phyloP scores from a whole-genome alignment of 2,888 invertebrate species.

The Malthinus flaveolus region DNA sequence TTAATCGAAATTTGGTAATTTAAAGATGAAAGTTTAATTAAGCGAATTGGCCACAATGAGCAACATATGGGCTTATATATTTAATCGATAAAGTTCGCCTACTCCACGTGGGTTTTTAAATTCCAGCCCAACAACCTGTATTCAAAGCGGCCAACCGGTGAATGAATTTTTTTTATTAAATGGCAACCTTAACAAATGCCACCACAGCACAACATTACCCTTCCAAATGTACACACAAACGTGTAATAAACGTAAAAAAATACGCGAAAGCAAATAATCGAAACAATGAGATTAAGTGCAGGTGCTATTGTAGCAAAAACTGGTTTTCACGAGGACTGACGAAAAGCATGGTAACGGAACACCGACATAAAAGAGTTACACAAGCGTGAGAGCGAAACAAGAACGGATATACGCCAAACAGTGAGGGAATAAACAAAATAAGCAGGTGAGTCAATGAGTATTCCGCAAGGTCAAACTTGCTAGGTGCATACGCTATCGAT shows the following conservation, averaged over 20 bases:
- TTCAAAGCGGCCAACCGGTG: too few species aligned
- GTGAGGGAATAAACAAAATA: conserved; percentile 12
- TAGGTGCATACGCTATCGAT: conserved; percentile 23
- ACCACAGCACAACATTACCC: too few species aligned
- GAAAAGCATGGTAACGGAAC: conserved; percentile 23
- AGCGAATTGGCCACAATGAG: too few species aligned
- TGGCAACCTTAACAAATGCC: too few species aligned
- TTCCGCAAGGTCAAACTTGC: conserved; percentile 21
- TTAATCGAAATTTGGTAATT: too few species aligned
- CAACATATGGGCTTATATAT: too few species aligned
- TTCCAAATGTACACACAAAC: too few species aligned
- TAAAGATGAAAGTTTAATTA: too few species aligned
- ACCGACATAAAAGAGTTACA: conserved; percentile 20
- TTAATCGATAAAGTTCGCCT: too few species aligned
- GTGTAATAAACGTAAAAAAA: conserved; percentile 1
- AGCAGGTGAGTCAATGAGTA: conserved; percentile 25
- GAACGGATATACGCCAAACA: conserved; percentile 2
- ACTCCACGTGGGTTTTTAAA: too few species aligned
- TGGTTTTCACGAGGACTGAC: conserved; percentile 16
- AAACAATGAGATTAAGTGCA: conserved; percentile 22
- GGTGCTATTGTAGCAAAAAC: conserved; percentile 25
- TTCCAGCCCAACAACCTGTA: too few species aligned
- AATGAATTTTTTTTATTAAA: too few species aligned
- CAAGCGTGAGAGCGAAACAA: conserved; percentile 13
- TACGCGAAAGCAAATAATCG: conserved; percentile 18